Base-by-base conservation (phyloP, 2,888 invertebrate species). In the Drosophila tanythrix region DNA sequence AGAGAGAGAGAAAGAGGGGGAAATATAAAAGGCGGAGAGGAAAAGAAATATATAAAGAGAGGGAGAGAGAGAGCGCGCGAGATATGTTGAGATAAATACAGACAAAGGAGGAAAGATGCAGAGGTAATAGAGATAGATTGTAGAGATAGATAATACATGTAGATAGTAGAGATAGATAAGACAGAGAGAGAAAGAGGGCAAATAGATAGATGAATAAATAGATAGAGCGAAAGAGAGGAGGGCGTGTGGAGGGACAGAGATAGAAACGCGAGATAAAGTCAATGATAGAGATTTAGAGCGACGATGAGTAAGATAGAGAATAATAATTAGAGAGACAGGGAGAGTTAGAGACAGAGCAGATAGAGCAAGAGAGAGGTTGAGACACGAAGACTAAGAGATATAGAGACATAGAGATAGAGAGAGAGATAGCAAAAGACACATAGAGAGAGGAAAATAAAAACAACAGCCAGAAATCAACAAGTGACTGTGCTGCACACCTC, bases 381-480 rank as follows among this genome's bases (percentile, higher is more conserved):
- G 7, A 25, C 21, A 3, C 2, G 1, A 7, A 7, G 21, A 21
- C 46, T 46, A 11, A 46, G 13, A 21, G 13, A 46, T 7, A 15
- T 3, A 25, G 15, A 25, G 3, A 15, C 0, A 21, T 46, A 13
- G n/a, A n/a, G n/a, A 2, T 40, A 3, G 13, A 21, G 6, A 21
- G 3, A 21, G 1, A 21, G 21, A 7, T 13, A 46, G 13, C n/a
- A 4, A 6, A 0, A 13, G 13, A 59, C 35, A 10, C 15, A 55
- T 3, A 0, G 40, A 7, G n/a, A 13, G 13, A 40, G 11, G 25
- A 2, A 2, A 15, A 10, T 25, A 2, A 61, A 65, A 76, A 61
- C 67, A 70, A 62, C 10, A 67, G 61, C 52, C 48, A 62, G 56
- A 64, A 63, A 58, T 77, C 78, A 74, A 67, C 75, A 78, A 56